Evolutionary conservation across 2,888 invertebrate genomes (phyloP), one percentile per base, ranked within the genome.

Genomic region (Phrixothrix hirtus): DNA sequence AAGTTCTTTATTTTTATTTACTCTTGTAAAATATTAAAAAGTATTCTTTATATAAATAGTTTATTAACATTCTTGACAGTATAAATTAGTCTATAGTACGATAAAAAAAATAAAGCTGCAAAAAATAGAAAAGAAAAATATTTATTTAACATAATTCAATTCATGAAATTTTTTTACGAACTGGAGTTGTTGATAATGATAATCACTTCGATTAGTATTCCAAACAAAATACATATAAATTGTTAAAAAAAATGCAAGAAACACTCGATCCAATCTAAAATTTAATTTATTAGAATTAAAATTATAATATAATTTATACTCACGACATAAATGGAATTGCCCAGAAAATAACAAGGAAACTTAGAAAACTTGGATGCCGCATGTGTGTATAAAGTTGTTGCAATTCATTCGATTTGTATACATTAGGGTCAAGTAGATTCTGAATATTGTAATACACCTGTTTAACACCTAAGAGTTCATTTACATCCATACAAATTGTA

Each of bases 311-410:
- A 10, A 15, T n/a, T 32, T 15, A 5, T 15, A 57, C 64, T 70
- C 71, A 77, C 75, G 79, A 83, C 85, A 85, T 84, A 1, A 79
- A 67, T 41, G 85, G 84, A 52, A 77, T 76, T 35, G 77, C 69
- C 81, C 84, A 84, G 26, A 85, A 73, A 50, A 85, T 78, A 1
- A 79, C 60, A 1, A 78, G 66, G 46, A 85, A 78, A 3, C 81
- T 83, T 29, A 76, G 71, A 58, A 84, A 84, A 49, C 84, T 84
- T 1, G 85, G 84, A 75, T 85, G 85, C 31, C 84, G 78, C 68
- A 84, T 79, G 59, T 84, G 83, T 0, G 73, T 63, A 55, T 80
- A 81, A 15, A 83, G 75, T 57, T 78, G 73, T 37, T 77, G 76
- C 38, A 83, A 66, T 49, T 81, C 79, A 10, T 58, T 62, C 0